Conservation (phyloP, 1,140 invertebrate genomes). For the Luehdorfia chinensis region DNA sequence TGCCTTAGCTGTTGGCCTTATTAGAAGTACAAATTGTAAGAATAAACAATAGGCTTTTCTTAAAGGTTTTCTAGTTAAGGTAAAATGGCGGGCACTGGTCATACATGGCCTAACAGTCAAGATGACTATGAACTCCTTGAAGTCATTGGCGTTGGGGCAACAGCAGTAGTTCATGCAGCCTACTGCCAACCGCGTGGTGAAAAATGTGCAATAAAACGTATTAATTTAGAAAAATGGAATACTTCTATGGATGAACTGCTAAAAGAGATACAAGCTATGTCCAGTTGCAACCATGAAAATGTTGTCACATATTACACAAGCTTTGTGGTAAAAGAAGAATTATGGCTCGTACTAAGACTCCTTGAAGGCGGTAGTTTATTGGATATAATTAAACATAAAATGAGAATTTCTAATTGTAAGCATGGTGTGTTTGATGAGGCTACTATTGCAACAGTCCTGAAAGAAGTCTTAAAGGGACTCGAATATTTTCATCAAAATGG, state of each 20-base stretch:
- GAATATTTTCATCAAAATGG: constrained; percentile 99
- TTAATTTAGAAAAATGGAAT: constrained; percentile 99
- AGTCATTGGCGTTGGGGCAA: constrained; percentile 96
- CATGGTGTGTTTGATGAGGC: constrained; percentile 99
- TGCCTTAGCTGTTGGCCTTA: constrained; percentile 47
- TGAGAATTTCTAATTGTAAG: constrained; percentile 93
- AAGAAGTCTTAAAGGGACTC: constrained; percentile 98
- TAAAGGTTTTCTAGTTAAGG: neutral
- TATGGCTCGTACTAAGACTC: constrained; percentile 97
- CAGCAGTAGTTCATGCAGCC: constrained; percentile 96
- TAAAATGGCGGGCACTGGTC: constrained; percentile 57
- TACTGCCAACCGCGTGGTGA: constrained; percentile 96
- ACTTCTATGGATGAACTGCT: constrained; percentile 98
- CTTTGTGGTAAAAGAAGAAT: constrained; percentile 98
- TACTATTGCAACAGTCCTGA: constrained; percentile 98
- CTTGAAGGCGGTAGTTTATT: constrained; percentile 93
- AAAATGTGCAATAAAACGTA: constrained; percentile 98
- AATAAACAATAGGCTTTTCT: neutral
- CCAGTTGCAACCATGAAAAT: constrained; percentile 99
- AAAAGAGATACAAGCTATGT: constrained; percentile 99
- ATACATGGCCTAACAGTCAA: constrained; percentile 93
- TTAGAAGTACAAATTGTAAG: constrained; percentile 36
- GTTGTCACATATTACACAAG: constrained; percentile 99
- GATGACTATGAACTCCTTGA: constrained; percentile 97
- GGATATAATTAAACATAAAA: constrained; percentile 99